These are phyloP conservation scores for Drosophila recens DNA, from an alignment of 2,888 invertebrate species.

Conservation along the genomic window DNA sequence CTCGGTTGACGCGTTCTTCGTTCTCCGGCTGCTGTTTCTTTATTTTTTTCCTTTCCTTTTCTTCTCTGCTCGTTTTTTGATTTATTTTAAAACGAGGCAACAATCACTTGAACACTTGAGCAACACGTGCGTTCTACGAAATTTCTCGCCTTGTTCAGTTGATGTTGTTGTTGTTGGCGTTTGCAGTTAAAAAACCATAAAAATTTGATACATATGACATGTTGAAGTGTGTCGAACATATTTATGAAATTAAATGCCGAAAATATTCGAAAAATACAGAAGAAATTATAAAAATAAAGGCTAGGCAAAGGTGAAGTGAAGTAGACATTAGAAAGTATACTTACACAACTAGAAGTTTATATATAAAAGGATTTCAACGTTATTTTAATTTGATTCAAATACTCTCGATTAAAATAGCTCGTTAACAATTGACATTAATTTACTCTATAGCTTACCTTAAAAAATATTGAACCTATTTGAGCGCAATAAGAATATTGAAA, in stretches of 20 bases:
- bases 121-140: conserved; percentile 78
- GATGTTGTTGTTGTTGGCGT: conserved; percentile 42
- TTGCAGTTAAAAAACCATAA: conserved; percentile 69
- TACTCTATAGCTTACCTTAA: no score
- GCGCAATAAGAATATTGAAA: no score
- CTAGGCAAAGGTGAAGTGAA: neutral
- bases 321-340: neutral
- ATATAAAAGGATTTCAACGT: neutral
- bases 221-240: conserved; percentile 56
- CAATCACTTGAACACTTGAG: conserved; percentile 62
- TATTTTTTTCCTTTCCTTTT: conserved; percentile 2
- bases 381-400: neutral
- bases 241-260: conserved; percentile 59
- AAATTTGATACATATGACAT: conserved; percentile 62
- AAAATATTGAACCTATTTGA: no score
- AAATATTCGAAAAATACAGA: conserved; percentile 24
- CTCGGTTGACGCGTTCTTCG: conserved; percentile 68
- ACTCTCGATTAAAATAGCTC: neutral
- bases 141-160: conserved; percentile 40
- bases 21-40: conserved; percentile 30
- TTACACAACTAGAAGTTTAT: neutral
- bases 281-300: neutral
- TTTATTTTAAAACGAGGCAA: conserved; percentile 66
- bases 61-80: conserved; percentile 39
- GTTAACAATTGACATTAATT: neutral